phyloP scores from a whole-genome alignment of 2,888 invertebrate species.

The Entomobrya multifasciata region DNA sequence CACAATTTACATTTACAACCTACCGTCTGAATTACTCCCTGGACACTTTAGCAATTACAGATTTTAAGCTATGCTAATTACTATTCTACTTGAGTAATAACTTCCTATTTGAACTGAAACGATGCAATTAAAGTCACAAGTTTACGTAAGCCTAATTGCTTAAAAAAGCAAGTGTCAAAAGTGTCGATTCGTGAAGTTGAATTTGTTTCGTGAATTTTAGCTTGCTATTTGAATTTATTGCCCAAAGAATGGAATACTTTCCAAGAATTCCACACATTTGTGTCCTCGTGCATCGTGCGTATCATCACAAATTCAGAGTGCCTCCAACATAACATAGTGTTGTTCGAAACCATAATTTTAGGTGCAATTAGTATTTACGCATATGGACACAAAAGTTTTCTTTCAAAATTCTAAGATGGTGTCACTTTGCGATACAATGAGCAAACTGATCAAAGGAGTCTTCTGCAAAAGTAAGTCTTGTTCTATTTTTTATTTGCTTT shows the following conservation, averaged over 20 bases:
- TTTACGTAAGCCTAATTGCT: slow-evolving; percentile 26
- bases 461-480: slow-evolving; percentile 65
- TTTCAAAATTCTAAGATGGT: slow-evolving; percentile 35
- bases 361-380: neutral
- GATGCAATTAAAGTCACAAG: slow-evolving; percentile 21
- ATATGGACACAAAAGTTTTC: neutral
- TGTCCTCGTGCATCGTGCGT: neutral
- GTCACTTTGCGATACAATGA: slow-evolving; percentile 60
- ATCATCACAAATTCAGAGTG: neutral
- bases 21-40: slow-evolving; percentile 36
- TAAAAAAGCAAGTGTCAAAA: neutral
- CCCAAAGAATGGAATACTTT: slow-evolving; percentile 24
- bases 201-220: neutral
- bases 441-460: slow-evolving; percentile 50
- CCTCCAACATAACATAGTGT: neutral
- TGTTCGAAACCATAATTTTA: neutral
- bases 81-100: slow-evolving; percentile 19
- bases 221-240: too few species aligned
- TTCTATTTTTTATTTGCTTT: too few species aligned
- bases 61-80: slow-evolving; percentile 2
- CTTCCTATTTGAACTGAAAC: slow-evolving; percentile 19
- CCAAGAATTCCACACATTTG: neutral
- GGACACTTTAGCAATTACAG: slow-evolving; percentile 19
- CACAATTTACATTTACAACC: neutral
- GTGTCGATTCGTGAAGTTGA: neutral